phyloP scores from a whole-genome alignment of 2,888 invertebrate genomes.

The Drosophila algonquin region DNA sequence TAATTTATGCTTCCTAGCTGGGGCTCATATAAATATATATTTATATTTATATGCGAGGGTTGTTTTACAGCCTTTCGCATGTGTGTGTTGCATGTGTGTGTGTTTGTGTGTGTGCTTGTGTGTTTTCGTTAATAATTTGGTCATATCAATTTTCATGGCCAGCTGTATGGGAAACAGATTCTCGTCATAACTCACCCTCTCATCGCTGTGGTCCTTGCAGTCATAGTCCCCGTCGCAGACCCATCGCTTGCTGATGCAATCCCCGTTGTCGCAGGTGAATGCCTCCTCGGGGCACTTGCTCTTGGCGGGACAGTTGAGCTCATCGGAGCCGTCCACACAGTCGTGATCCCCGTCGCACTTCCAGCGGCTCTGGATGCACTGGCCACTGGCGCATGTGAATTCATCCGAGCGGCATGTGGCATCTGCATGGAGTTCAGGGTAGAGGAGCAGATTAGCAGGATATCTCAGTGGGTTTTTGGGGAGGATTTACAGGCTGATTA shows the following conservation, averaged over 20 bases:
- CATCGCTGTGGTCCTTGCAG: constrained; percentile 93
- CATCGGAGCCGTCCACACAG: constrained; percentile 93
- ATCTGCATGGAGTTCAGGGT: constrained; percentile 85
- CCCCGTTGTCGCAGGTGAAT: constrained; percentile 90
- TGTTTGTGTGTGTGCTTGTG: background rate
- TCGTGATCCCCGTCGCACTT: constrained; percentile 94
- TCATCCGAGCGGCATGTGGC: constrained; percentile 96
- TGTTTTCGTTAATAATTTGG: constrained; percentile 23
- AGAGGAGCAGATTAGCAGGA: constrained; percentile 20
- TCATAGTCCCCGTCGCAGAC: constrained; percentile 94
- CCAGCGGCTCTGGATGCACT: constrained; percentile 94
- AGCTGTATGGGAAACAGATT: constrained; percentile 7
- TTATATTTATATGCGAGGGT: constrained; percentile 44
- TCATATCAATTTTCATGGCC: constrained; percentile 26
- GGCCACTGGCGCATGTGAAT: constrained; percentile 95
- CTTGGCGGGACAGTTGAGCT: constrained; percentile 90
- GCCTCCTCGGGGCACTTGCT: constrained; percentile 89
- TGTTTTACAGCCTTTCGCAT: constrained; percentile 1
- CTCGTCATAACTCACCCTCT: constrained; percentile 85
- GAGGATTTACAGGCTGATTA: constrained; percentile 50
- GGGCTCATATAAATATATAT: constrained; percentile 48
- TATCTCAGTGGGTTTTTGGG: background rate
- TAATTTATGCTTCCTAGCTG: constrained; percentile 64
- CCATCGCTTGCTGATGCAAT: constrained; percentile 92
- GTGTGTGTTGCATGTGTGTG: background rate